Base-by-base conservation (phyloP, 2,113 vertebrate species). In the Cinclus mexicanus region DNA sequence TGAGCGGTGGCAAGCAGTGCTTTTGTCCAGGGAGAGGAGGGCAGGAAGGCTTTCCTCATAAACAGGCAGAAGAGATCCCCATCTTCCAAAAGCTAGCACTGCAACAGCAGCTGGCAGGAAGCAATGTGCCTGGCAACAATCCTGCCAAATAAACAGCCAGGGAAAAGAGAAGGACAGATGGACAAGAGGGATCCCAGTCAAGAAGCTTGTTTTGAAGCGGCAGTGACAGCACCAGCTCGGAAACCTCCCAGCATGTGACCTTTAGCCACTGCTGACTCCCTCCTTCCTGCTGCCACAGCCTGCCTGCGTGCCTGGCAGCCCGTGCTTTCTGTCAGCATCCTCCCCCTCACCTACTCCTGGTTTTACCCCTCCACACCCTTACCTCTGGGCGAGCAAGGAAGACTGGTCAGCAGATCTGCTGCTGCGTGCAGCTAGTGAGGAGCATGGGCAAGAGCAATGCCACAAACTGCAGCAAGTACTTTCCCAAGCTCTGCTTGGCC, bases 401-500 rank as follows among this genome's bases (percentile, higher is more conserved):
- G 22, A 44, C 42, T 6, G 41, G 21, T 37, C 35, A 37, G 50
- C 29, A 10, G 11, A 56, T 37, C 14, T 8, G 29, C 75, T 50
- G 53, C 59, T 46, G 25, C 1, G 0, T 5, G 50, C 33, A 35
- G 53, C 53, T 50, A 28, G 46, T 1, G 0, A n/a, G n/a, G 46
- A 87, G 25, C 60, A 9, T 1, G 2, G 52, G 47, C 18, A 20
- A 31, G 16, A 76, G 61, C 78, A 37, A 11, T 0, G 0, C 20
- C 56, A 10, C 35, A 46, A 70, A 70, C 12, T 0, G 82, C 39
- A 71, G 70, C 35, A 10, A 71, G 44, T 0, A 7, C 70, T 75
- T 52, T 71, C 39, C 52, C 22, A 14, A 39, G n/a, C 59, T 76
- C 59, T 50, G n/a, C 61, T 31, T 23, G 42, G 31, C 28, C 83